These are phyloP conservation scores for Apamea crenata DNA, from an alignment of 2,888 invertebrate genomes.

Conservation along the genomic window DNA sequence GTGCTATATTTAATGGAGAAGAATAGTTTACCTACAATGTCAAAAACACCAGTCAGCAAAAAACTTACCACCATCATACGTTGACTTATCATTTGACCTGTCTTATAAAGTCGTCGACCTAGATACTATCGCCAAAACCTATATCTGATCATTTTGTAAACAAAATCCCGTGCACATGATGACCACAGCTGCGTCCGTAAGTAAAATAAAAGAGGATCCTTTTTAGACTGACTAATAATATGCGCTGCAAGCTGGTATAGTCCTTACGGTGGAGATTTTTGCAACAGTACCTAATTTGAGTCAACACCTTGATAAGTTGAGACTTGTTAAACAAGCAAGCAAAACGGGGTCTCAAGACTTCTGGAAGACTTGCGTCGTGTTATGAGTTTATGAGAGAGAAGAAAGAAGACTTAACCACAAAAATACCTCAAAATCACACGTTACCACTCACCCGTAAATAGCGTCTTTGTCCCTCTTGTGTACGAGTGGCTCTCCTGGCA, in stretches of 20 bases:
- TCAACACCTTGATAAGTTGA: neutral
- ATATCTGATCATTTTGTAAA: too few relatives aligned
- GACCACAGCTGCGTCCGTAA: too few relatives aligned
- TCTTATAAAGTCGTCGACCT: neutral
- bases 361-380: too few relatives aligned
- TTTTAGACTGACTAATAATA: too few relatives aligned
- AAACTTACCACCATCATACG: too few relatives aligned
- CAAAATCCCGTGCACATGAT: too few relatives aligned
- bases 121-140: too few relatives aligned
- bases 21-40: neutral
- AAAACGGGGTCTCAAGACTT: neutral
- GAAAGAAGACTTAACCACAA: constrained; percentile 23
- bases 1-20: neutral
- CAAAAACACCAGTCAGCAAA: neutral
- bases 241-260: too few relatives aligned
- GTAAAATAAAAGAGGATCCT: too few relatives aligned
- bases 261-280: too few relatives aligned
- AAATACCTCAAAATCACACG: constrained; percentile 71
- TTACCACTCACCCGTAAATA: constrained; percentile 98
- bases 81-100: neutral
- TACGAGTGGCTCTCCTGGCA: constrained; percentile 96
- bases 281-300: too few relatives aligned
- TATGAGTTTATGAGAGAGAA: neutral
- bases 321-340: neutral
- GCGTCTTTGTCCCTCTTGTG: constrained; percentile 99